Percentiles rank a stretch among this genome's conserved stretches.
Conservation (phyloP, 2,797 vertebrate species). For the Perodicticus potto region DNA sequence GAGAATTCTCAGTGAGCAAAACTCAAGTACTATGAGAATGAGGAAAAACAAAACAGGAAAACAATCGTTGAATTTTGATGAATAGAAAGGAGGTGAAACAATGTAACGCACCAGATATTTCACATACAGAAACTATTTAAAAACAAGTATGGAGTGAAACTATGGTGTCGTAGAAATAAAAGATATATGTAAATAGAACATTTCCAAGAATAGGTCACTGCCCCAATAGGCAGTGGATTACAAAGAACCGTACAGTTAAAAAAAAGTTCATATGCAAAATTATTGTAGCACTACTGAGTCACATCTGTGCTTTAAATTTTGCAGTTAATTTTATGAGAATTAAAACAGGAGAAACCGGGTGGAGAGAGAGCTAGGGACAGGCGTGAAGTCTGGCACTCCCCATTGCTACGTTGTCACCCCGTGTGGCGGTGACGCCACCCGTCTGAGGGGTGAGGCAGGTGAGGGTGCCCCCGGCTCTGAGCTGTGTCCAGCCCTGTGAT, state of each 20-base stretch:
- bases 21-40: constrained; percentile 18
- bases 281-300: background rate
- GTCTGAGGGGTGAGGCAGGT: too few species aligned
- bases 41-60: background rate
- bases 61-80: constrained; percentile 57
- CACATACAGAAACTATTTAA: background rate
- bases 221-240: constrained; percentile 18
- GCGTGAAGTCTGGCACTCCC: too few species aligned
- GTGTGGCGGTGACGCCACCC: fast-evolving
- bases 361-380: background rate
- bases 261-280: background rate
- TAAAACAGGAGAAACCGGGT: background rate
- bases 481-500: fast-evolving
- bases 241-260: constrained; percentile 57
- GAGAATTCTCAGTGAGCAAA: constrained; percentile 25
- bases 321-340: background rate
- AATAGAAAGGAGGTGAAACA: constrained; percentile 15
- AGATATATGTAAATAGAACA: constrained; percentile 62
- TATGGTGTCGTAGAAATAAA: constrained; percentile 38
- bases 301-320: background rate
- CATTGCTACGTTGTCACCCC: fast-evolving
- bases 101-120: constrained; percentile 66
- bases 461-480: fast-evolving
- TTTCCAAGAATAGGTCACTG: constrained; percentile 62
- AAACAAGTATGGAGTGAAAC: constrained; percentile 57